Evolutionary conservation across 1,140 invertebrate genomes (phyloP), one percentile per base, ranked within the genome.

Genomic region (Lutraria rhynchaena): DNA sequence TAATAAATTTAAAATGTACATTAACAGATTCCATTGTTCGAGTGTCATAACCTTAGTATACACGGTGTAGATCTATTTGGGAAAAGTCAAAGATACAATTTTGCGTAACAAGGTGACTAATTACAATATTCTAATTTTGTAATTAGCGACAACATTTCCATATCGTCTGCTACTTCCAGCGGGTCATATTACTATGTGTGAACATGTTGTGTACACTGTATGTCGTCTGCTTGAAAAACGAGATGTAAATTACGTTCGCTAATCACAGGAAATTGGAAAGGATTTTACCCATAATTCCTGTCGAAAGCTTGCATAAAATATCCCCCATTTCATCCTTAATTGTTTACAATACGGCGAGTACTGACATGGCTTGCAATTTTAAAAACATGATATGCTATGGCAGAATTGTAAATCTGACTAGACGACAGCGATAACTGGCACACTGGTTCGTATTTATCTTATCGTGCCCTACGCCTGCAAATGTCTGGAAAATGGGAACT

Each of bases 201-300:
- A 31, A 57, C 76, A 80, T 57, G 76, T 80, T 70, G 76, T 13
- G 76, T 51, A 80, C 57, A 80, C 76, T 58, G 33, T 33, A 35
- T 7, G 24, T 22, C 55, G 35, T 13, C 35, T 35, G 31, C 46
- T 19, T 57, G 76, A 55, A 70, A 80, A 70, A n/a, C 51, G 46
- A 44, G 76, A 58, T 35, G 53, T 58, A 44, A 69, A 80, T 80
- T 55, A 58, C 24, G 61, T 29, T 22, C 76, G 46, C 31, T 69
- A 80, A 80, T 80, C 33, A 67, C 76, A 69, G 76, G 76, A 80
- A 80, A 80, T 80, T 80, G 76, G 46, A 80, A 53, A 37, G 65
- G 46, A 44, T 70, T 80, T 80, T 67, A 67, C 65, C 46, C 63
- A 46, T 67, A 80, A 67, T 70, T 67, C 60, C 61, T 55, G 55